A percentile compares a stretch with the other conserved stretches of the same genome.
phyloP scores from a whole-genome alignment of 2,113 vertebrate genomes.

The Chaetops frenatus region DNA sequence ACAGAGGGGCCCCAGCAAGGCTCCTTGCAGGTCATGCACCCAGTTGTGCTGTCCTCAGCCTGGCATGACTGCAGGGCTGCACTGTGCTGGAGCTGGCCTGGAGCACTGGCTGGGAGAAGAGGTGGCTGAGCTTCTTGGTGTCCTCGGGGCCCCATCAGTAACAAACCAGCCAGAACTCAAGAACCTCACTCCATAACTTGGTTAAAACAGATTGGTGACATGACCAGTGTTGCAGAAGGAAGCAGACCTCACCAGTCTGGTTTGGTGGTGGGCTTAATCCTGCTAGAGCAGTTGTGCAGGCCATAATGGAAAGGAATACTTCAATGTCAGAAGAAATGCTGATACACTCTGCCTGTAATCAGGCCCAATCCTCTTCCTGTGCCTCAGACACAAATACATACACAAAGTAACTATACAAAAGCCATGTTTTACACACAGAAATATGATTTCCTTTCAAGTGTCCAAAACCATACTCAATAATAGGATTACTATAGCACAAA shows the following conservation, averaged over 20 bases:
- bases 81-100: accelerated
- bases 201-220: background rate
- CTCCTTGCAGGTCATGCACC: background rate
- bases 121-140: background rate
- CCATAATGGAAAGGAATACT: background rate
- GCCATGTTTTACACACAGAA: background rate
- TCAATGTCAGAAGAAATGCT: background rate
- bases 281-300: background rate
- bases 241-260: background rate
- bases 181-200: background rate
- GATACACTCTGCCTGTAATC: background rate
- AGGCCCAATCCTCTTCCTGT: background rate
- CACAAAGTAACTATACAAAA: background rate
- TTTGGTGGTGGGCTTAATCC: background rate
- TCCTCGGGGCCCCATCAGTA: accelerated
- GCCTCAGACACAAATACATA: background rate
- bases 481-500: background rate
- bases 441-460: background rate
- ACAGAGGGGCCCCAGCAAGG: accelerated
- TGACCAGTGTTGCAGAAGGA: background rate
- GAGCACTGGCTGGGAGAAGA: background rate
- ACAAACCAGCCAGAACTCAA: background rate
- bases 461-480: background rate
- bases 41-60: background rate
- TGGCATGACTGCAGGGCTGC: background rate